phyloP scores from a whole-genome alignment of 2,797 vertebrate genomes.

The Tangara arthus region DNA sequence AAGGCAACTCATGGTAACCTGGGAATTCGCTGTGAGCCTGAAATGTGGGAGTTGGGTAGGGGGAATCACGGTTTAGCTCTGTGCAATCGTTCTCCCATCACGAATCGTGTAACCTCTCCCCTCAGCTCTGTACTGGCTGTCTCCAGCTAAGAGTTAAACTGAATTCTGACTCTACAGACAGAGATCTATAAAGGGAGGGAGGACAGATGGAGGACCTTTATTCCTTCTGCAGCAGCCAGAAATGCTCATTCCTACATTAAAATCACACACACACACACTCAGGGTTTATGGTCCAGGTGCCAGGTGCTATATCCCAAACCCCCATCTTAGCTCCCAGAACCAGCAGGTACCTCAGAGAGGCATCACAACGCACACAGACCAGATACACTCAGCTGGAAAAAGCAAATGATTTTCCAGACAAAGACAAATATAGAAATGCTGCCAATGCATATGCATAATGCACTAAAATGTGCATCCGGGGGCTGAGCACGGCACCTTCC shows the following conservation, averaged over 20 bases:
- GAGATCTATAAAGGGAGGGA: neutral
- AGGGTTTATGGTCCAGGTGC: neutral
- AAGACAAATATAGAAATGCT: neutral
- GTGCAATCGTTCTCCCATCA: neutral
- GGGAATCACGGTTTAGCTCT: neutral
- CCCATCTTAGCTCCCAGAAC: neutral
- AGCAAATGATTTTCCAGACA: conserved; percentile 5
- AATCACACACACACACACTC: neutral
- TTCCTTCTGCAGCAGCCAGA: neutral
- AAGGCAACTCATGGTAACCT: neutral
- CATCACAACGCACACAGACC: neutral
- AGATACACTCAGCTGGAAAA: conserved; percentile 22
- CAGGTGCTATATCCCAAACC: neutral
- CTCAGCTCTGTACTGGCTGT: neutral
- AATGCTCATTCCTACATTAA: neutral
- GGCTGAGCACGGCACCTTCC: neutral
- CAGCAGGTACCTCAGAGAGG: neutral
- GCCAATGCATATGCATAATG: neutral
- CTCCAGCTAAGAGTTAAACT: neutral
- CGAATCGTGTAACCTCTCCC: neutral
- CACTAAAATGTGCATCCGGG: neutral
- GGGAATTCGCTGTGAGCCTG: neutral
- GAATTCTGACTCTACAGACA: neutral
- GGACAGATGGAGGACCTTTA: neutral
- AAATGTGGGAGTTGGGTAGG: neutral